phyloP scores from a whole-genome alignment of 2,888 invertebrate genomes.

The Mesoligia furuncula region DNA sequence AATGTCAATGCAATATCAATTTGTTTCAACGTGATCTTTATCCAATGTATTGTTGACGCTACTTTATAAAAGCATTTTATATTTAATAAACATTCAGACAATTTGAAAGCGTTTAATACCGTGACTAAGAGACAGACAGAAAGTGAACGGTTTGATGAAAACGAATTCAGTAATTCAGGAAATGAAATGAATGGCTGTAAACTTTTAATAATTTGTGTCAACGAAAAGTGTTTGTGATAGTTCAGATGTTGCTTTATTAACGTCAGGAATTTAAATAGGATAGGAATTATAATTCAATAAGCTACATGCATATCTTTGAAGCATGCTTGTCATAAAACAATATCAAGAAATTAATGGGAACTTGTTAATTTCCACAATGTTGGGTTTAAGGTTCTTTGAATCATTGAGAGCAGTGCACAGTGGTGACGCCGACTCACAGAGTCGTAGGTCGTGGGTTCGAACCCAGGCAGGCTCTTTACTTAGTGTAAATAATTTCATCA shows the following conservation, averaged over 20 bases:
- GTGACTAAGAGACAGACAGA: slow-evolving; percentile 75
- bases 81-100: slow-evolving; percentile 27
- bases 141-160: slow-evolving; percentile 72
- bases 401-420: no score
- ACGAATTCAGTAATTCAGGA: slow-evolving; percentile 49
- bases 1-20: slow-evolving; percentile 34
- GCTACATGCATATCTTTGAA: background rate
- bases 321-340: background rate
- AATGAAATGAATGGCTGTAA: slow-evolving; percentile 38
- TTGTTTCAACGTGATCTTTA: slow-evolving; percentile 15
- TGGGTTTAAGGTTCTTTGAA: background rate
- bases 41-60: slow-evolving; percentile 12
- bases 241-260: slow-evolving; percentile 23
- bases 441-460: background rate
- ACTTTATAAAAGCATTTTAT: slow-evolving; percentile 5
- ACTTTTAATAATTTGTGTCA: slow-evolving; percentile 17
- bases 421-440: background rate
- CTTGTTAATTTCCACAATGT: background rate
- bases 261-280: background rate
- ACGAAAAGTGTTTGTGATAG: slow-evolving; percentile 16
- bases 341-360: background rate
- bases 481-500: background rate
- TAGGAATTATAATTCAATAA: background rate
- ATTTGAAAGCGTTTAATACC: slow-evolving; percentile 64
- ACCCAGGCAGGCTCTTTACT: background rate